A percentile compares a stretch with the other conserved stretches of the same genome.
Conservation (phyloP, 2,888 invertebrate genomes). For the Rhyacophila evoluta region DNA sequence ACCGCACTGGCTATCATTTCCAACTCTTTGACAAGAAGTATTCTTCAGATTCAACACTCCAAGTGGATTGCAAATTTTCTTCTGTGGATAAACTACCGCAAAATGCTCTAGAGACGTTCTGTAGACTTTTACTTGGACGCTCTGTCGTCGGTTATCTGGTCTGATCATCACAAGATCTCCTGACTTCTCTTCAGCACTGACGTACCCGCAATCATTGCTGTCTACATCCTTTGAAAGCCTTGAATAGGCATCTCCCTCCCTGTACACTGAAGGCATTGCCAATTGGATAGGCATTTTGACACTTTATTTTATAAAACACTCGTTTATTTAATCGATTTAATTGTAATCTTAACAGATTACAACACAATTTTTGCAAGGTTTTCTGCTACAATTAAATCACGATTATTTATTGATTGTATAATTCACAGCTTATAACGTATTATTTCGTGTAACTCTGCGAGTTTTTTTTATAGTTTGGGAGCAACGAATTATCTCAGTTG, state of each 20-base stretch:
- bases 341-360: not conserved
- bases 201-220: slow-evolving; percentile 30
- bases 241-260: slow-evolving; percentile 38
- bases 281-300: slow-evolving; percentile 44
- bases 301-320: not conserved
- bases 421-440: not conserved
- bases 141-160: slow-evolving; percentile 71
- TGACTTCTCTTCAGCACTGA: slow-evolving; percentile 72
- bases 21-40: slow-evolving; percentile 70
- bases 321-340: too few species aligned
- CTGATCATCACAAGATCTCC: slow-evolving; percentile 73
- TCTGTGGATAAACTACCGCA: slow-evolving; percentile 75
- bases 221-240: slow-evolving; percentile 41
- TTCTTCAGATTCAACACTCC: slow-evolving; percentile 74
- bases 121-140: slow-evolving; percentile 74
- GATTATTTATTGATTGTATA: not conserved
- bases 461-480: not conserved
- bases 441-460: not conserved
- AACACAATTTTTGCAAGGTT: not conserved
- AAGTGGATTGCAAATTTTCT: slow-evolving; percentile 73
- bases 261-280: slow-evolving; percentile 40
- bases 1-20: slow-evolving; percentile 61
- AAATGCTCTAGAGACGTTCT: slow-evolving; percentile 75
- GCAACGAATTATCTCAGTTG: not conserved
- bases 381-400: not conserved